A percentile compares a stretch with the other conserved stretches of the same genome.
Conservation (phyloP, 2,113 vertebrate species). For the Crotalus horridus region DNA sequence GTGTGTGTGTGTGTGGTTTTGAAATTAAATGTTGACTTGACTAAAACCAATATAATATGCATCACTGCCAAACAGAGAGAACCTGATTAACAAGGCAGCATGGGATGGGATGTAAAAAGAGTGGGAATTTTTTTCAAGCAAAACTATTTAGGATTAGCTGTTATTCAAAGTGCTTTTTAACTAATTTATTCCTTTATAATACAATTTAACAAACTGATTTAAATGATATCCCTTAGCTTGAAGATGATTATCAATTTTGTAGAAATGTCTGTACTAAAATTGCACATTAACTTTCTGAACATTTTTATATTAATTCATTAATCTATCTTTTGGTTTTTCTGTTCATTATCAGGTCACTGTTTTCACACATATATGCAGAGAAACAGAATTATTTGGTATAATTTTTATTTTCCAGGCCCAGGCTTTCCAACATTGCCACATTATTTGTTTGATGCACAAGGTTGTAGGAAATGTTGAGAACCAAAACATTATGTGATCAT, state of each 20-base stretch:
- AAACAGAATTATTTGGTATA: not conserved
- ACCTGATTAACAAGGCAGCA: not conserved
- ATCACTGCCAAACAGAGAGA: not conserved
- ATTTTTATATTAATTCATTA: not conserved
- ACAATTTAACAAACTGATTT: not conserved
- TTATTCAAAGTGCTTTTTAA: not conserved
- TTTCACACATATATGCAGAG: not conserved
- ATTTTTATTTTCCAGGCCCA: not conserved
- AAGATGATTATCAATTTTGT: not conserved
- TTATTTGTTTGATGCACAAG: not conserved
- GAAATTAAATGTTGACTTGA: not conserved
- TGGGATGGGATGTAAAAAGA: not conserved
- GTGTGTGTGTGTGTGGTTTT: not conserved
- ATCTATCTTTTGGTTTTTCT: not conserved
- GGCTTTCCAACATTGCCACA: not conserved
- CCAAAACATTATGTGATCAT: not conserved
- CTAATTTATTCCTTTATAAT: not conserved
- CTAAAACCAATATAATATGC: not conserved
- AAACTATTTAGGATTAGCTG: not conserved
- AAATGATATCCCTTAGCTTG: not conserved
- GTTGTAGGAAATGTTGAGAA: not conserved
- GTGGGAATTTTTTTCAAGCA: not conserved
- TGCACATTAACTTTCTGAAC: not conserved
- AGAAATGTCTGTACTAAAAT: not conserved
- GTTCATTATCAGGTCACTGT: not conserved